Base-by-base conservation (phyloP, 2,113 vertebrate genomes). In the Tragulus kanchil region DNA sequence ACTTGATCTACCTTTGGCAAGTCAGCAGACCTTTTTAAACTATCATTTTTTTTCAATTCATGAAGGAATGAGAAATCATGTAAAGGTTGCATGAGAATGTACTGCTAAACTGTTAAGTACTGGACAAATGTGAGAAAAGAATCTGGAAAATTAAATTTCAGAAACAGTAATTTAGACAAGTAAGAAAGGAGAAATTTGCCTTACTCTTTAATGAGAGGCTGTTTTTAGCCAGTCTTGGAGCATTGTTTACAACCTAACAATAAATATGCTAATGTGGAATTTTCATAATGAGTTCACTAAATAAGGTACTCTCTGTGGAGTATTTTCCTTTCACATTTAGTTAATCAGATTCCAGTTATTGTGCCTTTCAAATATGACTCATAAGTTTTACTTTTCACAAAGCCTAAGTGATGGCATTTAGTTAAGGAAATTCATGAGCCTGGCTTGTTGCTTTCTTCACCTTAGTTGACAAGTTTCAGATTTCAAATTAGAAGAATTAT, bases 261-360 rank as follows among this genome's bases (percentile, higher is more conserved):
- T 93, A 67, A 94, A 84, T 77, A 59, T 28, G 67, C 48, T 81
- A 86, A 93, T 85, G 21, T 48, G 65, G 85, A 86, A 71, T 77
- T 52, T 91, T 95, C 12, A 54, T 61, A 11, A 86, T 54, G 5
- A 95, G 16, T 92, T 97, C 48, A 85, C 25, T 58, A 88, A 85
- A 36, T 48, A 59, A 83, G 28, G 56, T 81, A 25, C 52, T 94
- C 36, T 95, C 48, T 45, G 56, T 54, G 61, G 62, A 89, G 36
- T 81, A 89, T 79, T 89, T 96, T 64, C 26, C 31, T 56, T 31
- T 67, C 79, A 65, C 5, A 89, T 56, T 87, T 77, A 61, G 50
- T 71, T 93, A 94, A 85, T 89, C 73, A 85, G 62, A 90, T 95
- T 96, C 5, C 36, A 58, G 54, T 79, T 95, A 88, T 78, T 90